Evolutionary conservation across 2,888 invertebrate species (phyloP).

Genomic region (Drosophila demipolita): DNA sequence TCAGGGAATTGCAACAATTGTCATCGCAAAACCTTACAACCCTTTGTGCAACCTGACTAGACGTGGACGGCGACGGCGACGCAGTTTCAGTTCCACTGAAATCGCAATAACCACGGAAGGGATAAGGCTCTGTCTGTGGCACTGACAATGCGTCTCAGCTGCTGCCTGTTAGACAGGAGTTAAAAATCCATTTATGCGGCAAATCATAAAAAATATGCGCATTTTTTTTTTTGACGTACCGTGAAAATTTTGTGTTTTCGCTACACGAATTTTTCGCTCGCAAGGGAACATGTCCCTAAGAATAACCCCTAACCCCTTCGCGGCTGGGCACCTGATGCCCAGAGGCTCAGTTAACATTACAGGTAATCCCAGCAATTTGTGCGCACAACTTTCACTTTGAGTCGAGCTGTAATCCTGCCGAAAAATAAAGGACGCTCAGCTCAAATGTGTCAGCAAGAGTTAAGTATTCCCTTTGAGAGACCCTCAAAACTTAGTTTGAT

Average conservation of each 20-base stretch:
- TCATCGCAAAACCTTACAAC: conserved; percentile 69
- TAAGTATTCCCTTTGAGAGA: background rate
- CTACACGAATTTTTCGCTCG: conserved; percentile 72
- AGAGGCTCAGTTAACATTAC: conserved; percentile 17
- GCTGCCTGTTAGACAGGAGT: conserved; percentile 74
- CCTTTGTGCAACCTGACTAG: conserved; percentile 76
- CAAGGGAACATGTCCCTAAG: conserved; percentile 22
- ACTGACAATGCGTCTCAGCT: conserved; percentile 70
- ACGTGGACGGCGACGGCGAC: conserved; percentile 28
- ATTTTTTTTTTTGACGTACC: conserved; percentile 45
- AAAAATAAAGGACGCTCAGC: background rate
- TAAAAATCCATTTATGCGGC: conserved; percentile 76
- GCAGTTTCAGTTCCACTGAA: conserved; percentile 61
- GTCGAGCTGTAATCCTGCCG: conserved; percentile 1
- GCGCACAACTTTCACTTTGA: conserved; percentile 50
- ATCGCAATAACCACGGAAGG: conserved; percentile 43
- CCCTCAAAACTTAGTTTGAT: conserved; percentile 40
- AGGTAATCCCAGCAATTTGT: conserved; percentile 51
- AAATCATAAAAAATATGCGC: conserved; percentile 73
- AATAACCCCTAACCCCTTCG: conserved; percentile 53
- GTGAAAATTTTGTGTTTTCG: conserved; percentile 74
- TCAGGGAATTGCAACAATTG: conserved; percentile 77
- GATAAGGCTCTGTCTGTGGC: conserved; percentile 6
- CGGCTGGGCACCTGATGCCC: conserved; percentile 70
- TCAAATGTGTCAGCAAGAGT: background rate